Base-by-base conservation (phyloP, 2,888 invertebrate genomes). In the Diarsia mendica region DNA sequence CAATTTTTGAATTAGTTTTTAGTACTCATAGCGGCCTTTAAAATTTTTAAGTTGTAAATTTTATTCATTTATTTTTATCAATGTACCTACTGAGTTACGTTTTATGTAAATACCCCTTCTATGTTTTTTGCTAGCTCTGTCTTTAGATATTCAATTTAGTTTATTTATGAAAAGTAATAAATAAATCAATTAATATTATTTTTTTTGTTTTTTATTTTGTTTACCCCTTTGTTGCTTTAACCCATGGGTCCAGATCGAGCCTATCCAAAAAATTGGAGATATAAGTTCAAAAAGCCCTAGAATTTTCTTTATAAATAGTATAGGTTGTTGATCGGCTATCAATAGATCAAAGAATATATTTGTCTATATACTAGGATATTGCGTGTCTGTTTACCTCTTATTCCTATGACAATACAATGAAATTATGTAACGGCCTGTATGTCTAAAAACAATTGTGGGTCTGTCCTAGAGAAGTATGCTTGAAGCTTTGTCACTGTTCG, bases 91-190 rank as follows among this genome's bases (percentile, higher is more conserved):
- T 91, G 88, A 90, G 90, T 92, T 92, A 93, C 89, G 88, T 90
- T 91, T 94, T 95, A 93, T 96, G 96, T 96, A 96, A 94, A 96
- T 96, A 96, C 88, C 84, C 89, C 88, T 90, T 90, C 92, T 94
- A 93, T 93, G 90, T 94, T 93, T 94, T 93, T 93, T 92, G 91
- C 91, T 94, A 95, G 92, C 91, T 90, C 88, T 92, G 90, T 94
- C 93, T 94, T 94, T 95, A 95, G 94, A 93, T 94, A 94, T 92
- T 91, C 93, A 92, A 91, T 94, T 95, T 95, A 95, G 94, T 93
- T 95, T 96, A 96, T 95, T 96, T 96, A 96, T 95, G 92, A 94
- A 94, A 94, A 85, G 86, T 86, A 95, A 95, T 95, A 95, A 96
- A 95, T 94, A 95, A 96, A 95, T 94, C 92, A 92, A 93, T 93